phyloP scores from a whole-genome alignment of 2,113 vertebrate species.

The Cheirogaleus medius region DNA sequence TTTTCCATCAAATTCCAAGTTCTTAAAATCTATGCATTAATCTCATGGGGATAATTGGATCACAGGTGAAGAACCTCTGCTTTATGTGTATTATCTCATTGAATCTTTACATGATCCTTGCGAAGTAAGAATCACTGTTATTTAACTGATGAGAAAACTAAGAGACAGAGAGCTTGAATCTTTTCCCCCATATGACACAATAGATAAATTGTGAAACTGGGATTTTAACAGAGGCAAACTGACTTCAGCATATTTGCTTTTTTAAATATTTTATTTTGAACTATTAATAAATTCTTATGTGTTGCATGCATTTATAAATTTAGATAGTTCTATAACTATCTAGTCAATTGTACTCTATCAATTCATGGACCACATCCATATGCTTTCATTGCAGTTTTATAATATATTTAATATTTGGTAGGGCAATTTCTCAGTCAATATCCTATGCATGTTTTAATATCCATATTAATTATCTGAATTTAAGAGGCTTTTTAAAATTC shows the following conservation, averaged over 20 bases:
- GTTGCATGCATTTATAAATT: neutral
- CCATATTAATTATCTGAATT: neutral
- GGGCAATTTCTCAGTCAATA: neutral
- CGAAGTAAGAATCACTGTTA: neutral
- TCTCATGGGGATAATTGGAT: neutral
- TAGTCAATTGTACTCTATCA: neutral
- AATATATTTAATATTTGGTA: neutral
- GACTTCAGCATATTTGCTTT: neutral
- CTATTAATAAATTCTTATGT: neutral
- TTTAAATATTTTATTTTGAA: neutral
- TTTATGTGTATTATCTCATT: neutral
- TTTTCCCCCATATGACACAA: neutral
- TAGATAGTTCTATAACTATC: neutral
- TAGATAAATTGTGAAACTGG: neutral
- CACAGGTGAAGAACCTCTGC: neutral
- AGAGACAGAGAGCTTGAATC: neutral
- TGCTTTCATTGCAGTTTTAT: neutral
- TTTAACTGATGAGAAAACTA: neutral
- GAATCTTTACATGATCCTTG: neutral
- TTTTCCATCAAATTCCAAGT: neutral
- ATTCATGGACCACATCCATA: neutral
- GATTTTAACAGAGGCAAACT: neutral
- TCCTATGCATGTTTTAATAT: neutral
- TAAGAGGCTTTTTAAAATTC: neutral
- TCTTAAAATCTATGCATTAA: neutral